Base-by-base conservation (phyloP, 2,888 invertebrate genomes). In the Timandra comae region DNA sequence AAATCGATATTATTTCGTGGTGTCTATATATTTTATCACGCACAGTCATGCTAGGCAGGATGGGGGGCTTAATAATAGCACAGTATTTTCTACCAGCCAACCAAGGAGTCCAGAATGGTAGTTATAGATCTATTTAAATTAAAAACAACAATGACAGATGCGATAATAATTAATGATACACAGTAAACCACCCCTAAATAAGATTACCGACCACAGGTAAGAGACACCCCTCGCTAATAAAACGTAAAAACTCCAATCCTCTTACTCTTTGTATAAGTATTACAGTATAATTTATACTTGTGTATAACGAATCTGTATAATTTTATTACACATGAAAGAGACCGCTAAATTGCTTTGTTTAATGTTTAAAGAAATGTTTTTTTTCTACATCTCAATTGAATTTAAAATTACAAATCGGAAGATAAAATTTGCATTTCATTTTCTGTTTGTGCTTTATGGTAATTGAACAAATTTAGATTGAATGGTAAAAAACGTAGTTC, bases 271-370 rank as follows among this genome's bases (percentile, higher is more conserved):
- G 51, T 53, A 49, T 58, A 16, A 16, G 16, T 16, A 16, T 16
- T 5, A 16, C 51, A 47, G 51, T 50, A 46, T 51, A 56, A 47
- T 56, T 61, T 58, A 56, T 44, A 43, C 43, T 48, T 16, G 6
- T 16, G 6, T 6, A 16, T 6, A 16, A 16, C 16, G 65, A 72
- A 70, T 67, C 77, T 68, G 81, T 80, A 82, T 84, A 84, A 84
- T 82, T 84, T 82, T 79, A 79, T 80, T 75, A 66, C 68, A 68
- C 71, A 6, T 6, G 16, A 6, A 16, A 5, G 1, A 16, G 16
- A 16, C 16, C 16, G 16, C 6, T 5, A 16, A 16, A 16, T 16
- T 16, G 16, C 4, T 16, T 6, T 3, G 16, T 16, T 16, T 16
- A 16, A 52, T 57, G 46, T 52, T 61, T 57, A 52, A 35, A 50